A percentile compares a stretch with the other conserved stretches of the same genome.
Conservation (phyloP, 2,888 invertebrate genomes). For the Diarsia rubi region DNA sequence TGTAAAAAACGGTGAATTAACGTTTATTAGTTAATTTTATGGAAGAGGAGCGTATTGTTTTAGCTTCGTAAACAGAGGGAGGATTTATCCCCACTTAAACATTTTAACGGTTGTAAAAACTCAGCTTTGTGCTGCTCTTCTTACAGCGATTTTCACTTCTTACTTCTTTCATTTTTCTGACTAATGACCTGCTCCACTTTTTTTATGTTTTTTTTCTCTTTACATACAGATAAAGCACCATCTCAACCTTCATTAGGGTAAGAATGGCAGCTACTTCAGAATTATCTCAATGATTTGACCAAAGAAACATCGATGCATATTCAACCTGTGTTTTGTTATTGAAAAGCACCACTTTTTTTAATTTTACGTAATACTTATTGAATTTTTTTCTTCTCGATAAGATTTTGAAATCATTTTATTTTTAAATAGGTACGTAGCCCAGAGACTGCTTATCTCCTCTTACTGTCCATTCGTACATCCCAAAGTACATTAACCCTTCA, state of each 20-base stretch:
- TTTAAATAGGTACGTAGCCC: too few species aligned
- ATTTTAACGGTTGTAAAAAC: conserved; percentile 17
- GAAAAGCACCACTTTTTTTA: neutral
- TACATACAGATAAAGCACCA: neutral
- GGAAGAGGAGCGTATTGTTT: conserved; percentile 15
- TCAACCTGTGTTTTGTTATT: neutral
- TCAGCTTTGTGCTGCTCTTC: conserved; percentile 6
- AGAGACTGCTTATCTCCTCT: neutral
- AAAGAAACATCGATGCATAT: neutral
- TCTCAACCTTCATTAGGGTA: neutral
- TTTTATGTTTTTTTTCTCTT: conserved; percentile 23
- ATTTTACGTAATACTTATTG: neutral
- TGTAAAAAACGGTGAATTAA: conserved; percentile 16
- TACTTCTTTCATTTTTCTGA: conserved; percentile 22
- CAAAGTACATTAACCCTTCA: neutral
- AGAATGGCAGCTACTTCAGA: neutral
- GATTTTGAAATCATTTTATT: neutral
- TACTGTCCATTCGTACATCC: neutral
- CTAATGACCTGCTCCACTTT: conserved; percentile 13
- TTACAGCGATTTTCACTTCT: conserved; percentile 27
- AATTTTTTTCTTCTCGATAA: neutral
- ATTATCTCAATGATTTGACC: neutral
- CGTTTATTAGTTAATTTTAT: conserved; percentile 11
- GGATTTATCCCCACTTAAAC: conserved; percentile 35
- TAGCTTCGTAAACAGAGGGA: conserved; percentile 20